Conservation (phyloP, 2,797 vertebrate species). For the Poecilia wingei region DNA sequence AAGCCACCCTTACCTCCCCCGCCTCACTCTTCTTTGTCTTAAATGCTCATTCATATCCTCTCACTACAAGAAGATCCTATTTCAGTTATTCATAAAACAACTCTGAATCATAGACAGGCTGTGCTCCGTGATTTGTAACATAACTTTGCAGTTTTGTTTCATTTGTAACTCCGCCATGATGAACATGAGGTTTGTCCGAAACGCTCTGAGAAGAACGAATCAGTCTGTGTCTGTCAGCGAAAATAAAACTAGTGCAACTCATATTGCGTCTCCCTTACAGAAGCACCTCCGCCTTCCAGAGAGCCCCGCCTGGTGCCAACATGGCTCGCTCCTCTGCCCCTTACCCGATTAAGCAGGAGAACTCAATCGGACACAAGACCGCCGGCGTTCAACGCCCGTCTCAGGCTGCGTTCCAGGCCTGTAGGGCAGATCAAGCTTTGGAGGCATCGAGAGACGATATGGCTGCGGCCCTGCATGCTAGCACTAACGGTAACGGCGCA, state of each 20-base stretch:
- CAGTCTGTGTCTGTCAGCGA: constrained; percentile 73
- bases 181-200: constrained; percentile 1
- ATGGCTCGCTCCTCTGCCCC: constrained; percentile 73
- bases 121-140: constrained; percentile 13
- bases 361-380: constrained; percentile 83
- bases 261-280: constrained; percentile 78
- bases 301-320: constrained; percentile 79
- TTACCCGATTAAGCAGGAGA: constrained; percentile 93
- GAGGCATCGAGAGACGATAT: constrained; percentile 75
- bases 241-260: constrained; percentile 58
- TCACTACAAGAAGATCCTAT: constrained; percentile 61
- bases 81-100: constrained; percentile 73
- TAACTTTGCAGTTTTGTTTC: constrained; percentile 5
- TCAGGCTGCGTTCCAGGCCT: constrained; percentile 70
- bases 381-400: constrained; percentile 69
- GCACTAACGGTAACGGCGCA: constrained; percentile 54
- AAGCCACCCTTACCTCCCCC: constrained; percentile 45
- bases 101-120: constrained; percentile 38
- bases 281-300: constrained; percentile 83
- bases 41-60: constrained; percentile 77
- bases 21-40: constrained; percentile 70
- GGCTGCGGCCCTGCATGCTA: constrained; percentile 76
- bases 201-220: constrained; percentile 61
- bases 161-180: neutral
- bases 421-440: constrained; percentile 61